A percentile compares a stretch with the other conserved stretches of the same genome.
These are phyloP conservation scores for Maconellicoccus hirsutus DNA, from an alignment of 1,140 invertebrate genomes.

Conservation along the genomic window DNA sequence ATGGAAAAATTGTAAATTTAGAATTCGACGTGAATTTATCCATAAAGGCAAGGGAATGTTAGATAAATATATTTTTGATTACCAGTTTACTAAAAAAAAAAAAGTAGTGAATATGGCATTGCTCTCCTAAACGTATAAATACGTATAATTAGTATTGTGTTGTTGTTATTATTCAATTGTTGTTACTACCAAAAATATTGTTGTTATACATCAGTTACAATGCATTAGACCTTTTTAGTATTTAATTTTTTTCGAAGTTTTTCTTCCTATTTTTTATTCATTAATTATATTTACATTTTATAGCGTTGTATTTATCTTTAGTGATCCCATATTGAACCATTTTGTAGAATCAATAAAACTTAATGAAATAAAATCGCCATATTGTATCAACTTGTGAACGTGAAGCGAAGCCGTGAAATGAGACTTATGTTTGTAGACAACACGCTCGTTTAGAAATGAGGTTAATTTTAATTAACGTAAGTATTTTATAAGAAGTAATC, in stretches of 20 bases:
- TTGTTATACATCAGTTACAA: background rate
- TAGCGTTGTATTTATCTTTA: background rate
- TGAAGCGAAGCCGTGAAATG: too few species aligned
- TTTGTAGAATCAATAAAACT: slow-evolving; percentile 1
- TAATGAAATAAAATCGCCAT: background rate
- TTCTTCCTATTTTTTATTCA: background rate
- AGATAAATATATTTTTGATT: background rate
- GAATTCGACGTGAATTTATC: background rate
- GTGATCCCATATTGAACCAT: background rate
- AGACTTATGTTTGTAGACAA: too few species aligned
- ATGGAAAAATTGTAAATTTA: background rate
- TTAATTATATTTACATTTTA: background rate
- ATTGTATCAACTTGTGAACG: too few species aligned
- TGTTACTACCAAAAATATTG: slow-evolving; percentile 9
- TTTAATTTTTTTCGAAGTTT: background rate
- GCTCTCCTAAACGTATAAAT: background rate
- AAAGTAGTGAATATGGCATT: background rate
- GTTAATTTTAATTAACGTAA: too few species aligned
- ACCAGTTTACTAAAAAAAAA: background rate
- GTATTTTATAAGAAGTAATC: too few species aligned
- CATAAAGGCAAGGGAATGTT: background rate
- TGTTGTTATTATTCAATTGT: slow-evolving; percentile 1
- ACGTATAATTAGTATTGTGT: background rate
- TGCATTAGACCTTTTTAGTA: background rate
- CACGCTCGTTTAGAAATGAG: too few species aligned